Evolutionary conservation across 2,888 invertebrate genomes (phyloP).

Genomic region (Aleiodes leptofemur): DNA sequence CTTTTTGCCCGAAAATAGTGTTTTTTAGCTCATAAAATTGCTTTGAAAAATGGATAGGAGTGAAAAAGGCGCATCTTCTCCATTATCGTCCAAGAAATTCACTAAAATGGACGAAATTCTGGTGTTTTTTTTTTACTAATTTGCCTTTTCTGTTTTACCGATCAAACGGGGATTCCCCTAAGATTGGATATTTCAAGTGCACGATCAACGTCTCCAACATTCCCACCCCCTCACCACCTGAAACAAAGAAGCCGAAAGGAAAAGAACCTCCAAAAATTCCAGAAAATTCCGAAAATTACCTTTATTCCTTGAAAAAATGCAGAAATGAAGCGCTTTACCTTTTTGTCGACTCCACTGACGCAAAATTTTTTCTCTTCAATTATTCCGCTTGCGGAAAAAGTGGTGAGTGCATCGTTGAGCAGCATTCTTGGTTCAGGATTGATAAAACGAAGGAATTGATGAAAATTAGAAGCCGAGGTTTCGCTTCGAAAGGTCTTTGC

Average conservation of each 20-base stretch:
- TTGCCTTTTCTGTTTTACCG: no score
- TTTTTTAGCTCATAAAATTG: no score
- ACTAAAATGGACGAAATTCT: no score
- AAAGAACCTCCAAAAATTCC: constrained; percentile 15
- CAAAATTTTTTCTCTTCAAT: constrained; percentile 60
- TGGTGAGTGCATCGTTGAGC: constrained; percentile 52
- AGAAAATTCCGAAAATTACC: neutral
- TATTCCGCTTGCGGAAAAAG: constrained; percentile 46
- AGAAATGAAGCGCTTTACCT: constrained; percentile 60
- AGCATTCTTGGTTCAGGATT: constrained; percentile 55
- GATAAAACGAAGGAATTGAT: constrained; percentile 30
- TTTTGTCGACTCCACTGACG: constrained; percentile 59
- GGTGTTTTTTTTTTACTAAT: no score
- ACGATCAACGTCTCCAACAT: constrained; percentile 48
- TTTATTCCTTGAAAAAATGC: neutral
- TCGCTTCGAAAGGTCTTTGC: constrained; percentile 59
- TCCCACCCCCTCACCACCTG: neutral
- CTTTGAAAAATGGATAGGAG: no score
- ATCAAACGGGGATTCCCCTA: no score
- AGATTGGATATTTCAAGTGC: constrained; percentile 56
- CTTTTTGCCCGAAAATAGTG: no score
- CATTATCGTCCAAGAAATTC: no score
- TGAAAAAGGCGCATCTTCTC: no score
- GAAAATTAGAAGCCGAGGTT: constrained; percentile 49
- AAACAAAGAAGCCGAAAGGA: constrained; percentile 7